Evolutionary conservation across 2,888 invertebrate species (phyloP).

Genomic region (Drosophila nigricruria): DNA sequence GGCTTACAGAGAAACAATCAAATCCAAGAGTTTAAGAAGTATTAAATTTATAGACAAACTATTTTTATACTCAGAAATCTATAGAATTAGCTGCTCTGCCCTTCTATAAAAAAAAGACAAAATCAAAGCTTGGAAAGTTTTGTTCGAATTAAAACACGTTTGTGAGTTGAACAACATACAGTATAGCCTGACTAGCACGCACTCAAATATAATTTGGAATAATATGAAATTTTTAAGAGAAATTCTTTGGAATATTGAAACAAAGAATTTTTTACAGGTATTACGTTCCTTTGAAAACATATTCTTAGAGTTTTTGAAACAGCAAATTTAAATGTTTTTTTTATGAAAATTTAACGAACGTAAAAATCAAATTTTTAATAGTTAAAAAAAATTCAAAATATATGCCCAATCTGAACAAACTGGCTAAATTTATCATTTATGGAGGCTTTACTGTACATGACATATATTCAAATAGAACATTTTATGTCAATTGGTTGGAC

Average conservation of each 20-base stretch:
- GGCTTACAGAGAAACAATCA: not conserved
- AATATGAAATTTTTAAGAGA: not conserved
- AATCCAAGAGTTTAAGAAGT: not conserved
- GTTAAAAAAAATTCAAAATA: too few relatives aligned
- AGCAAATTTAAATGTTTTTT: too few relatives aligned
- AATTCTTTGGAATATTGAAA: not conserved
- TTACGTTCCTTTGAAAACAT: too few relatives aligned
- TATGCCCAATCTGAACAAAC: too few relatives aligned
- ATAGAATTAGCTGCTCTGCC: not conserved
- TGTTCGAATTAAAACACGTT: slow-evolving; percentile 6
- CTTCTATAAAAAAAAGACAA: not conserved
- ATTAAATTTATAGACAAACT: not conserved
- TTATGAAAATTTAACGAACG: too few relatives aligned
- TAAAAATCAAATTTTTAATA: too few relatives aligned
- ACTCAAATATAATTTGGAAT: too few relatives aligned
- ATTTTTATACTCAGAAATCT: not conserved
- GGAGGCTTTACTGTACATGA: not conserved
- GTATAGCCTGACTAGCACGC: not conserved
- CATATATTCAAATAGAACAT: too few relatives aligned
- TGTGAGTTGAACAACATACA: not conserved
- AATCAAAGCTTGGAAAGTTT: slow-evolving; percentile 6
- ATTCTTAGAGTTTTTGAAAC: too few relatives aligned
- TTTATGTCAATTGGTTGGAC: not conserved
- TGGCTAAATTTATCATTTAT: not conserved
- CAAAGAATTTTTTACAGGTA: too few relatives aligned